Evolutionary conservation across 1,140 invertebrate genomes (phyloP), one percentile per base, ranked within the genome.

Genomic region (Gerris buenoi): DNA sequence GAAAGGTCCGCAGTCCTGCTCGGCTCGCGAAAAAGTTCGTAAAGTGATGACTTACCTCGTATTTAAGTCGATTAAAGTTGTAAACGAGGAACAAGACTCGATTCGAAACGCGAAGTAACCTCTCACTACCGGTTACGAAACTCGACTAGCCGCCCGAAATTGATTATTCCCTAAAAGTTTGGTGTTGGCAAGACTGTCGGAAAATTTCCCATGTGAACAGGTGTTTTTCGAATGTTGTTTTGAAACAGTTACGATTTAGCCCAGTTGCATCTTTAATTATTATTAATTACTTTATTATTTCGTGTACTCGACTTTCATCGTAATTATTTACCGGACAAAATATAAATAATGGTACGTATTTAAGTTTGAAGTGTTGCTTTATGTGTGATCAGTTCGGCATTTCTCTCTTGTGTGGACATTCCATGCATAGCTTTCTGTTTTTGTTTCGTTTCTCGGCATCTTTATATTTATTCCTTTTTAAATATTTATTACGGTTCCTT

Each of bases 191-290:
- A 64, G 70, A 80, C 79, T 81, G 81, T 81, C 76, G 79, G 81
- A 82, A 83, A 84, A 83, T 83, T 81, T 79, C 75, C 74, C 77
- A 76, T 76, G 79, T 77, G 79, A 84, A 84, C 82, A 84, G 82
- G 82, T 83, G 82, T 84, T 83, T 82, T 46, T 81, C 79, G 79
- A 71, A 68, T 64, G 63, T 62, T 72, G 71, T 71, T 69, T 71
- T 70, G 67, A 71, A 68, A 68, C 63, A 62, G 64, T 67, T 56
- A 66, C 22, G 25, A 26, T 60, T 25, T 60, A 25, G 58, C 64
- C 27, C 57, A 27, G 13, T 56, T 56, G 23, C 23, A 60, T 60
- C 58, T 25, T 60, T n/a, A 60, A 60, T 60, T 13, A n/a, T 60
- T 25, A 15, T n/a, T 15, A 60, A 60, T 60, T 25, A 13, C 15